These are phyloP conservation scores for Pipistrellus nathusii DNA, from an alignment of 2,797 vertebrate genomes.

Conservation along the genomic window DNA sequence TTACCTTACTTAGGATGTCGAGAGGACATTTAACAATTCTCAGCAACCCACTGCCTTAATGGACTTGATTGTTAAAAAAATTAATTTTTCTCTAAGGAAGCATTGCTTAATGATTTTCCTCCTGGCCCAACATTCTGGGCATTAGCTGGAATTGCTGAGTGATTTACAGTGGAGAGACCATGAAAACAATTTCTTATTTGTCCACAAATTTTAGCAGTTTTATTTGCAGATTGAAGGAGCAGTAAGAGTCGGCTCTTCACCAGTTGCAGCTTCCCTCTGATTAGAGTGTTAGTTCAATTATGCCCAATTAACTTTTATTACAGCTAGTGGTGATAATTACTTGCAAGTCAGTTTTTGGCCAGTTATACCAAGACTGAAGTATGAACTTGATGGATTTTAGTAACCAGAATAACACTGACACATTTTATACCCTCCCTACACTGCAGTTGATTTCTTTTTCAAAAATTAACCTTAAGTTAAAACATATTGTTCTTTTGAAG, in stretches of 20 bases:
- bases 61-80: slow-evolving; percentile 61
- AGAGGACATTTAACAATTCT: slow-evolving; percentile 40
- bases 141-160: slow-evolving; percentile 77
- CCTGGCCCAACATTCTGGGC: slow-evolving; percentile 72
- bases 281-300: slow-evolving; percentile 90
- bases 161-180: slow-evolving; percentile 80
- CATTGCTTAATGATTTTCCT: slow-evolving; percentile 79
- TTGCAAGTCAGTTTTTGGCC: slow-evolving; percentile 87
- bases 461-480: slow-evolving; percentile 85
- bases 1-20: background rate
- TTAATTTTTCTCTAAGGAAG: slow-evolving; percentile 78
- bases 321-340: slow-evolving; percentile 89
- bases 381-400: slow-evolving; percentile 88
- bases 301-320: slow-evolving; percentile 91
- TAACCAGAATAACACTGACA: slow-evolving; percentile 84
- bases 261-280: slow-evolving; percentile 87
- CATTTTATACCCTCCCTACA: slow-evolving; percentile 71
- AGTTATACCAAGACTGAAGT: slow-evolving; percentile 86
- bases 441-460: slow-evolving; percentile 74
- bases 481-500: slow-evolving; percentile 81
- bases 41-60: slow-evolving; percentile 10
- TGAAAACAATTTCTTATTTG: slow-evolving; percentile 83
- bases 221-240: slow-evolving; percentile 84
- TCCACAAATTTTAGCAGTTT: slow-evolving; percentile 85
- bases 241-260: slow-evolving; percentile 84